phyloP scores from a whole-genome alignment of 2,113 vertebrate species.

The Ciconia maguari region DNA sequence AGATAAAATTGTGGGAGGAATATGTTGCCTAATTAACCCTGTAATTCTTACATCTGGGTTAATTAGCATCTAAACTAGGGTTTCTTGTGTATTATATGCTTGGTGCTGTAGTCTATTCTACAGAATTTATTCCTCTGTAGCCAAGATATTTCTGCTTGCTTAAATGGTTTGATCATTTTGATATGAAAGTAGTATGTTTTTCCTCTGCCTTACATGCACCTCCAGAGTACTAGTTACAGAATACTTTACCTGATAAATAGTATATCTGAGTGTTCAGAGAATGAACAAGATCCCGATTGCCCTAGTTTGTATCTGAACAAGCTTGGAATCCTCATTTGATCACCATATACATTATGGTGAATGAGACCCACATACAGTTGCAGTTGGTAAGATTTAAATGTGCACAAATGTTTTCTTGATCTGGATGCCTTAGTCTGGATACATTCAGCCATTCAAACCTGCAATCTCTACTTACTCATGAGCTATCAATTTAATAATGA shows the following conservation, averaged over 20 bases:
- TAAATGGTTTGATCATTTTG: neutral
- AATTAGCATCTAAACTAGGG: constrained; percentile 72
- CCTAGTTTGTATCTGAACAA: neutral
- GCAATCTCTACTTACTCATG: neutral
- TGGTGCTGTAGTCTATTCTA: neutral
- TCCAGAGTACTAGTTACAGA: neutral
- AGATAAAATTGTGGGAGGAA: constrained; percentile 58
- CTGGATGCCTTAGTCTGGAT: neutral
- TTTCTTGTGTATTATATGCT: neutral
- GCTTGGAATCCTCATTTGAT: neutral
- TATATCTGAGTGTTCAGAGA: neutral
- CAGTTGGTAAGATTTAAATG: neutral
- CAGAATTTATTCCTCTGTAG: neutral
- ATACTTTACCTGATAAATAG: neutral
- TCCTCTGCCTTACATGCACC: neutral
- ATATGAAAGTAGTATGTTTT: neutral
- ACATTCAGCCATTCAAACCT: neutral
- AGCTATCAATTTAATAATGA: neutral
- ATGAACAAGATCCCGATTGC: neutral
- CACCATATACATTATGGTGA: fast-evolving
- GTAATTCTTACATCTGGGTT: constrained; percentile 61
- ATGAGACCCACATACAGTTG: neutral
- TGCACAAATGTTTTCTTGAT: neutral
- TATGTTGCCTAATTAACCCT: constrained; percentile 68
- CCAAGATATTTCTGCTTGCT: neutral